phyloP scores from a whole-genome alignment of 2,113 vertebrate genomes.

The Aplodontia rufa region DNA sequence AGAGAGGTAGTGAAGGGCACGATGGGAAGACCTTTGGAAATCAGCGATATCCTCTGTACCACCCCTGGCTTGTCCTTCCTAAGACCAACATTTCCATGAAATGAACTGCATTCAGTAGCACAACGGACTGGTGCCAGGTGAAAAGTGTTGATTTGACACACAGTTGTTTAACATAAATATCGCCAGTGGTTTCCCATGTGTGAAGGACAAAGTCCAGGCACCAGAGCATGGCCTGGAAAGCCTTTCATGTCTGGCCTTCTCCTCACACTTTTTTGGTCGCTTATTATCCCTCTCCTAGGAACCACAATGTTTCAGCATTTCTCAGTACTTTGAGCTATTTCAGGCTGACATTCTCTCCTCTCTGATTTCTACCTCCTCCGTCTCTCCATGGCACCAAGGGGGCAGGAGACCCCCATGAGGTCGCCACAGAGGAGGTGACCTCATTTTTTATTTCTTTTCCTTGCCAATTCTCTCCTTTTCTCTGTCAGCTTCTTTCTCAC shows the following conservation, averaged over 20 bases:
- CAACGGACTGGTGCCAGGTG: background rate
- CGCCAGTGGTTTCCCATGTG: background rate
- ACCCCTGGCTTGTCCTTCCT: background rate
- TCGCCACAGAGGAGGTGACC: background rate
- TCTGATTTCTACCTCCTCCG: background rate
- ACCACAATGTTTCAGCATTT: background rate
- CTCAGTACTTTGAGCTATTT: background rate
- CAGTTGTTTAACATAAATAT: background rate
- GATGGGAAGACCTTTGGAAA: background rate
- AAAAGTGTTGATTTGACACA: background rate
- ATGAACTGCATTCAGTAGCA: background rate
- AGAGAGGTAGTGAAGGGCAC: background rate
- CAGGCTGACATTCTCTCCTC: background rate
- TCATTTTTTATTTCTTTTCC: background rate
- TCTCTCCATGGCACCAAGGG: background rate
- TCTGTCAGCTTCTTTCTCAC: background rate
- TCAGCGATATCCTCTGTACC: background rate
- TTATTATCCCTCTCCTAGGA: background rate
- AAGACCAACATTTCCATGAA: background rate
- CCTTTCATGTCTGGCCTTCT: background rate
- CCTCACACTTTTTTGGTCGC: background rate
- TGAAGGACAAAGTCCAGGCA: background rate
- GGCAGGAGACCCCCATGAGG: background rate
- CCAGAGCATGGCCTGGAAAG: background rate
- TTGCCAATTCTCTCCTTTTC: background rate